A percentile compares a stretch with the other conserved stretches of the same genome.
phyloP scores from a whole-genome alignment of 2,113 vertebrate genomes.

The Psittacara wagleri region DNA sequence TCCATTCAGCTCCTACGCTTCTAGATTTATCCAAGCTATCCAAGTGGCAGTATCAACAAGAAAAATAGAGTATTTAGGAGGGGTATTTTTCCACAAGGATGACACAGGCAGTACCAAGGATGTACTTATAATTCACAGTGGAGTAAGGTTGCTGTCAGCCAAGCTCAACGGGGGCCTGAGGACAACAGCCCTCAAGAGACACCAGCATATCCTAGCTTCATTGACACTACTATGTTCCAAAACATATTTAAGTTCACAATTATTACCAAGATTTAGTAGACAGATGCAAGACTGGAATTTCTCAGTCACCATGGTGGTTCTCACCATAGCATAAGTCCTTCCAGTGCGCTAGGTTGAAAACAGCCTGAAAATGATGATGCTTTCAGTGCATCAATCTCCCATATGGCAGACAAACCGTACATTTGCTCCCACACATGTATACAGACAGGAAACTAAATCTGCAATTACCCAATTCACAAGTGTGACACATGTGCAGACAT shows the following conservation, averaged over 20 bases:
- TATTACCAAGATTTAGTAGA: neutral
- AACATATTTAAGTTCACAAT: neutral
- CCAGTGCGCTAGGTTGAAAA: conserved; percentile 33
- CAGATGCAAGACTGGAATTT: neutral
- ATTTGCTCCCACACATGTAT: conserved; percentile 65
- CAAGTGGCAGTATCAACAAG: neutral
- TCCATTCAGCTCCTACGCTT: neutral
- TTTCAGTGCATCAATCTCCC: neutral
- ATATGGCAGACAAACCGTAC: conserved; percentile 33
- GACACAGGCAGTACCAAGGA: neutral
- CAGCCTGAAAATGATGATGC: neutral
- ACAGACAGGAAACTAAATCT: conserved; percentile 56
- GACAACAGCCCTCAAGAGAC: neutral
- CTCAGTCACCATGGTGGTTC: neutral
- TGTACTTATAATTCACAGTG: neutral
- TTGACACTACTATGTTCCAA: neutral
- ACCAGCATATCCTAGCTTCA: neutral
- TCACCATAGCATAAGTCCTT: conserved; percentile 8
- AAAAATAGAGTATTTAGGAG: neutral
- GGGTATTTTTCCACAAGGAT: neutral
- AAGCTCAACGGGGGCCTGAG: neutral
- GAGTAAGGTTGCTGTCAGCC: neutral
- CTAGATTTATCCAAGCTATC: neutral
- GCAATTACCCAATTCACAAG: conserved; percentile 58
- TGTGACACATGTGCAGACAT: conserved; percentile 53